A percentile compares a stretch with the other conserved stretches of the same genome.
These are phyloP conservation scores for Hemicentrotus pulcherrimus DNA, from an alignment of 35 echinoderm and acorn worm species.

Conservation along the genomic window DNA sequence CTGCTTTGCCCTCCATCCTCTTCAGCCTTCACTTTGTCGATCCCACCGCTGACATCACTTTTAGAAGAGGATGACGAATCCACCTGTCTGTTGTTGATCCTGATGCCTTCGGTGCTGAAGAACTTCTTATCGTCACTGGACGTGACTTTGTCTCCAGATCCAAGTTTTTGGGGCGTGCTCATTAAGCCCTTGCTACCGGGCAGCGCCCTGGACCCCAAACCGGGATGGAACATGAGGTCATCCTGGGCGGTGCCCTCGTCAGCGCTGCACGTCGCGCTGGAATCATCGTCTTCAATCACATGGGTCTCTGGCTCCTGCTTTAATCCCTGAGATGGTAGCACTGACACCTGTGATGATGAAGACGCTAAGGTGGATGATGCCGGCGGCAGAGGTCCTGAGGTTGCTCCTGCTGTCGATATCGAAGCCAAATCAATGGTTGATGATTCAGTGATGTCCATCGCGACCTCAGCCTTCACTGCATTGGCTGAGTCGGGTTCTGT, in stretches of 20 bases:
- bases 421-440: not conserved
- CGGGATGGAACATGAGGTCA: slow-evolving; percentile 60
- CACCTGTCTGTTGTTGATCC: slow-evolving; percentile 23
- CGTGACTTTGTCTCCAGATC: slow-evolving; percentile 69
- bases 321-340: slow-evolving; percentile 39
- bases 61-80: slow-evolving; percentile 43
- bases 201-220: slow-evolving; percentile 9
- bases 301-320: slow-evolving; percentile 53
- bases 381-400: slow-evolving; percentile 8
- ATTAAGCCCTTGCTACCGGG: not conserved
- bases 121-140: slow-evolving; percentile 75
- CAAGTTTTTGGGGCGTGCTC: not conserved
- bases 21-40: not conserved
- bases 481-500: slow-evolving; percentile 25
- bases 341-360: slow-evolving; percentile 28
- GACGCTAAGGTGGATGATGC: not conserved
- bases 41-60: slow-evolving; percentile 19
- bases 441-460: not conserved
- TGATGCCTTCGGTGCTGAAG: not conserved
- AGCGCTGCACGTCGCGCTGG: slow-evolving; percentile 92
- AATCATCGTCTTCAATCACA: slow-evolving; percentile 82
- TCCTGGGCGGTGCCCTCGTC: slow-evolving; percentile 83
- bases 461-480: not conserved
- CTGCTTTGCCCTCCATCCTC: slow-evolving; percentile 1
- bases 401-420: slow-evolving; percentile 22